Evolutionary conservation across 2,888 invertebrate genomes (phyloP), one percentile per base, ranked within the genome.

Genomic region (Endomychus coccineus): DNA sequence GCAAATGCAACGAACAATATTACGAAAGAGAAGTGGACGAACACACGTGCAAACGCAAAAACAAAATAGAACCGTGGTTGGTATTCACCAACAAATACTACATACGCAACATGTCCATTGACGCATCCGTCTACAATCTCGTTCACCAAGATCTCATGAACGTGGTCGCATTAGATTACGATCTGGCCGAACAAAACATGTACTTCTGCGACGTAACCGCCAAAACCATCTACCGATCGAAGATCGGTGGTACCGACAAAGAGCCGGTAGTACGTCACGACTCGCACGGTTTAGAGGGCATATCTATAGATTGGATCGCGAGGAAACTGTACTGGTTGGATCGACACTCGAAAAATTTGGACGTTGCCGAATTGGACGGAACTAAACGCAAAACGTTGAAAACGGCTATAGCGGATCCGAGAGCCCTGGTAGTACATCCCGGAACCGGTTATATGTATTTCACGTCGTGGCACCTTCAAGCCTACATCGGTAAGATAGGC

Each of bases 81-180:
- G 75, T 96, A 34, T 91, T 96, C 61, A 91, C 94, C 9, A 98
- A 98, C 62, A 92, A 95, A 57, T 97, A 97, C 64, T 98, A 98
- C 65, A 84, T 98, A 2, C 74, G 97, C 34, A 95, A 96, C 56
- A 87, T 98, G 80, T 89, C 94, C 0, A 74, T 81, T 0, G 95
- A 96, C 59, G 96, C 91, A 0, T 69, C 75, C 3, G 70, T 77
- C 6, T 95, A 95, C 61, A 85, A 81, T 54, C 71, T 94, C 10
- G 80, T 94, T 54, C 89, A 92, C 55, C 92, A 94, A 64, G 96
- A 96, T 59, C 75, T 97, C 13, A 85, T 92, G 71, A 97, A 96
- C 60, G 95, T 94, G 0, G 96, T 97, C 0, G 95, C 96, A 0
- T 72, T 98, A 27, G 97, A 98, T 60, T 95, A 90, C 56, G 95